Percentiles rank a stretch among this genome's conserved stretches.
Evolutionary conservation across 2,888 invertebrate genomes (phyloP).

Genomic region (Apamea monoglypha): DNA sequence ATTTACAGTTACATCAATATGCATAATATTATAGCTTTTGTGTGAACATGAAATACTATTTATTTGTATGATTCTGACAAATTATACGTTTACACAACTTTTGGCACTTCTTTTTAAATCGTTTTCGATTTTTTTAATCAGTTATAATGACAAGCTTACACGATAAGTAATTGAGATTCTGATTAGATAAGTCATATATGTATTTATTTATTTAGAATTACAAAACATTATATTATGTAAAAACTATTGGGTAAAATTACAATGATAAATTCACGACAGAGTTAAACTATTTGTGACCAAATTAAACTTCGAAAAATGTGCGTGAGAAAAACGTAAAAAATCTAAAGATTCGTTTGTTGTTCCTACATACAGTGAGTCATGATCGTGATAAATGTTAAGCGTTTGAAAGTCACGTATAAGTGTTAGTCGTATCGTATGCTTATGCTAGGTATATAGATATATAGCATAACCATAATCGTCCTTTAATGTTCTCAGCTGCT

Average conservation of each 20-base stretch:
- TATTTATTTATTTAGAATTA: constrained; percentile 29
- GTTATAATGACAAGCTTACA: constrained; percentile 41
- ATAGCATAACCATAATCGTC: neutral
- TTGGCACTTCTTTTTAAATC: constrained; percentile 57
- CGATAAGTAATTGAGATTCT: constrained; percentile 56
- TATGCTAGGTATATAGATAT: neutral
- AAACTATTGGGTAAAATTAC: constrained; percentile 41
- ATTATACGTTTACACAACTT: constrained; percentile 62
- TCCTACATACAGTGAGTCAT: neutral
- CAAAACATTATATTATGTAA: constrained; percentile 38
- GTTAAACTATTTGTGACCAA: constrained; percentile 43
- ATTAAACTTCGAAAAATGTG: constrained; percentile 45
- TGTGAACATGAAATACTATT: constrained; percentile 62
- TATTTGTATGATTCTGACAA: constrained; percentile 58
- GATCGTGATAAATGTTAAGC: constrained; percentile 5
- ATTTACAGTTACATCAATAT: constrained; percentile 61
- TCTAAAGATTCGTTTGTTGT: neutral
- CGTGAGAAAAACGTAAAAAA: constrained; percentile 42
- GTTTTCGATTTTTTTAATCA: constrained; percentile 46
- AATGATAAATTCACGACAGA: constrained; percentile 51
- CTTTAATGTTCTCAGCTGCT: neutral
- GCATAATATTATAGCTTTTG: constrained; percentile 60
- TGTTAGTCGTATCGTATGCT: neutral
- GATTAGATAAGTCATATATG: constrained; percentile 51
- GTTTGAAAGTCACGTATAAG: neutral